phyloP scores from a whole-genome alignment of 2,797 vertebrate genomes.

The Bradypodion ventrale region DNA sequence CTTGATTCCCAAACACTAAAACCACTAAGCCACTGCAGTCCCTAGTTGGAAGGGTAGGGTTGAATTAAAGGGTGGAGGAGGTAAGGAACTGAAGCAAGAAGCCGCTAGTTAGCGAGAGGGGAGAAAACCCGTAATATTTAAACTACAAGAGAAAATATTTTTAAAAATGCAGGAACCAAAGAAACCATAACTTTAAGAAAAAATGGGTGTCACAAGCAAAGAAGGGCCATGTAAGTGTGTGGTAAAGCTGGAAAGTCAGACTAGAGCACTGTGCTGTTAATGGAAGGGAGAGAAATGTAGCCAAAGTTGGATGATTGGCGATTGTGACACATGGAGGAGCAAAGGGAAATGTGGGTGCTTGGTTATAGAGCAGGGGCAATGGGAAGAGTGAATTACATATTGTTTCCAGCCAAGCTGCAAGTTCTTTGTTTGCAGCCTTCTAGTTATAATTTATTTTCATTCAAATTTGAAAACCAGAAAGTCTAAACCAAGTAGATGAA shows the following conservation, averaged over 20 bases:
- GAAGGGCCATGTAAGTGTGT: too few relatives aligned
- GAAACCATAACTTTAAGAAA: too few relatives aligned
- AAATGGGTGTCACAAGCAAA: too few relatives aligned
- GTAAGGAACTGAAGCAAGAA: neutral
- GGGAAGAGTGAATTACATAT: neutral
- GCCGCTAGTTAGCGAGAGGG: neutral
- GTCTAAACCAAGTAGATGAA: slow-evolving; percentile 35
- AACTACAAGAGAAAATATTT: neutral
- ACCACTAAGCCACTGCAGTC: too few relatives aligned
- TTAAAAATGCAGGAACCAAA: too few relatives aligned
- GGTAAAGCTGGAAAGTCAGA: neutral
- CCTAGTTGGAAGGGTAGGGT: neutral
- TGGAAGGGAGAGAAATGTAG: neutral
- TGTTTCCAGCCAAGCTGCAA: neutral
- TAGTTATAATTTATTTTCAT: slow-evolving; percentile 19
- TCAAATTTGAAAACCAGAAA: slow-evolving; percentile 32
- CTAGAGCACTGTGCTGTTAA: too few relatives aligned
- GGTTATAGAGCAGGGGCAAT: neutral
- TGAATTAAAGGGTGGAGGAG: neutral
- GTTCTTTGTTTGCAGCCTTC: neutral
- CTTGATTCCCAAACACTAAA: too few relatives aligned
- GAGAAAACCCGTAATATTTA: neutral
- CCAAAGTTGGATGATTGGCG: neutral
- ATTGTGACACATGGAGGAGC: too few relatives aligned
- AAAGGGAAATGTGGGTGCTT: neutral